These are phyloP conservation scores for Bombyx mandarina DNA, from an alignment of 1,140 invertebrate species.

Conservation along the genomic window DNA sequence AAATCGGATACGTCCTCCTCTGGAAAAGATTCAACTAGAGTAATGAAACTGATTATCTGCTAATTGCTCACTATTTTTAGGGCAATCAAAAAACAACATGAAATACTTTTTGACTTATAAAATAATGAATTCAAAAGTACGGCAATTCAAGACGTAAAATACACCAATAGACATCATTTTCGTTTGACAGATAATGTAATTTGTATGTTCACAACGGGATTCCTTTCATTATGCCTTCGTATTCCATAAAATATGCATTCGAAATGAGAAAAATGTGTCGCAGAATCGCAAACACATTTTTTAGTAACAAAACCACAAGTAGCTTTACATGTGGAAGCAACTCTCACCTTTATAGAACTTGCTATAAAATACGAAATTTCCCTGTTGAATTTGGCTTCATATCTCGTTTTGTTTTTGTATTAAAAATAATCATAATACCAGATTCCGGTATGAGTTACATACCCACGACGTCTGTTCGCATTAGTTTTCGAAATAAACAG, in stretches of 20 bases:
- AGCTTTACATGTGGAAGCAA: background rate
- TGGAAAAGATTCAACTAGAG: too few species aligned
- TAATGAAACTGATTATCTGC: too few species aligned
- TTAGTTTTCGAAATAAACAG: constrained; percentile 57
- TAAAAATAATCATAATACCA: constrained; percentile 53
- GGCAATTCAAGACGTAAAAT: too few species aligned
- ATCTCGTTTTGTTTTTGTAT: background rate
- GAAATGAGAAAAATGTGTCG: constrained; percentile 65
- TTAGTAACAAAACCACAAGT: constrained; percentile 10
- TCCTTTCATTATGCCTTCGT: constrained; percentile 55
- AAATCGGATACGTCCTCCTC: too few species aligned
- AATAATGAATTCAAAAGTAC: too few species aligned
- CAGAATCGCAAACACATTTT: constrained; percentile 29
- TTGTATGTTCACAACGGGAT: constrained; percentile 44
- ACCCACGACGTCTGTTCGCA: constrained; percentile 43
- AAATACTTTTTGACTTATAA: too few species aligned
- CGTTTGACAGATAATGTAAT: constrained; percentile 31
- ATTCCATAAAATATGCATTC: constrained; percentile 64
- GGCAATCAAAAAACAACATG: too few species aligned
- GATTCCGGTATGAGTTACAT: constrained; percentile 47
- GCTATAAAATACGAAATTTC: background rate
- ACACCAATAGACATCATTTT: too few species aligned
- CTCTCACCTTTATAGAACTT: constrained; percentile 1
- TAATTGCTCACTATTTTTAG: too few species aligned
- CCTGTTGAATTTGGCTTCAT: background rate